Percentiles rank a stretch among this genome's conserved stretches.
Evolutionary conservation across 2,113 vertebrate genomes (phyloP).

Genomic region (Rynchops niger): DNA sequence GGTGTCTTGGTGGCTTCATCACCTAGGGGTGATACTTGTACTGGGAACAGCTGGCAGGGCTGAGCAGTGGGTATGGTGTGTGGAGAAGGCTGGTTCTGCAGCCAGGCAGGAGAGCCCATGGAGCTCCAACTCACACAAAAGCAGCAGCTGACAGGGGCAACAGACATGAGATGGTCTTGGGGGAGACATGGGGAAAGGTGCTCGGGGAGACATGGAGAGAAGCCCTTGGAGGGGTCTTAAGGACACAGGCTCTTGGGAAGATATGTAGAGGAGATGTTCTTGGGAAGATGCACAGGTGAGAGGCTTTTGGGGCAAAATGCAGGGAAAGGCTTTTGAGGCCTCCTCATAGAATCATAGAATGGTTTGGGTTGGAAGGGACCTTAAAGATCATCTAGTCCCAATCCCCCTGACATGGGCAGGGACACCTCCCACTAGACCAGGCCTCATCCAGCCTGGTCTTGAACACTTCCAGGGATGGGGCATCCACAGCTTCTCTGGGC

Average conservation of each 20-base stretch:
- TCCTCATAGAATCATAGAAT: neutral
- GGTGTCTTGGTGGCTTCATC: neutral
- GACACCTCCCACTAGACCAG: too few species aligned
- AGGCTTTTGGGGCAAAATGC: neutral
- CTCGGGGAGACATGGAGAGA: neutral
- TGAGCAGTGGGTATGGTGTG: fast-evolving
- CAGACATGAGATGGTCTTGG: neutral
- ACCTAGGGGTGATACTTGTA: too few species aligned
- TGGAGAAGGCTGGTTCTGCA: neutral
- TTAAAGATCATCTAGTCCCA: neutral
- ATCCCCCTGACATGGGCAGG: neutral
- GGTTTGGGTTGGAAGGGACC: neutral
- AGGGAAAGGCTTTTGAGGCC: neutral
- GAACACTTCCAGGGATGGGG: neutral
- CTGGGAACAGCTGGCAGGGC: neutral
- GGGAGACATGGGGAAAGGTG: neutral
- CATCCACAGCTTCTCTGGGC: neutral
- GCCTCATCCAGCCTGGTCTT: neutral
- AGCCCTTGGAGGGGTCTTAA: neutral
- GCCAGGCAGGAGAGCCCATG: neutral
- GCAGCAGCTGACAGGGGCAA: neutral
- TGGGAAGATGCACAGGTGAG: neutral
- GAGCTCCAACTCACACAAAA: neutral
- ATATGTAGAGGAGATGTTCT: neutral
- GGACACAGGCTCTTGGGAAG: neutral